These are phyloP conservation scores for Hirtodrosophila alboralis DNA, from an alignment of 2,888 invertebrate genomes.

Conservation along the genomic window DNA sequence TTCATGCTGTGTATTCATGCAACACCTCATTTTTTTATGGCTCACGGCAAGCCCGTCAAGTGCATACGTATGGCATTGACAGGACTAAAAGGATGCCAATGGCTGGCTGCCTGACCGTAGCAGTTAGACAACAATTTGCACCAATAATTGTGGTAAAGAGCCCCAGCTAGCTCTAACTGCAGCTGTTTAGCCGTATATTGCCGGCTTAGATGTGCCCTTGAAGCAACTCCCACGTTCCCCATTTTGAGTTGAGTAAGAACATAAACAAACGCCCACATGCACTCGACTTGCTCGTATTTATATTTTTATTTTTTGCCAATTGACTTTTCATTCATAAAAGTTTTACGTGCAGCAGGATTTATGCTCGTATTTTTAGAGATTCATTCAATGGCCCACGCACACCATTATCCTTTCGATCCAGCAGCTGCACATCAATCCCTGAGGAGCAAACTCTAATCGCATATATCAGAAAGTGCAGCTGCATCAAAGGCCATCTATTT, in stretches of 20 bases:
- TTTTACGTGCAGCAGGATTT: conserved; percentile 28
- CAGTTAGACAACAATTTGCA: neutral
- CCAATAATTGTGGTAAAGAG: conserved; percentile 3
- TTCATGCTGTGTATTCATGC: conserved; percentile 4
- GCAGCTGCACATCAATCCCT: too few relatives aligned
- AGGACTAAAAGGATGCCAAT: conserved; percentile 7
- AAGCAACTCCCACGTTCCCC: too few relatives aligned
- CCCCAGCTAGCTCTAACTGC: conserved; percentile 3
- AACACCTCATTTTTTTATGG: neutral
- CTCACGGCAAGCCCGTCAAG: neutral
- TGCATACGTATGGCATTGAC: conserved; percentile 10
- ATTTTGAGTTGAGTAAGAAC: conserved; percentile 19
- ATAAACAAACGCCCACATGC: conserved; percentile 75
- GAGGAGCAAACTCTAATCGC: too few relatives aligned
- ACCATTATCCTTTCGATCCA: too few relatives aligned
- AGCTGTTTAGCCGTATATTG: neutral
- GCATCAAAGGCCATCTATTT: too few relatives aligned
- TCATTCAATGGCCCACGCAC: neutral
- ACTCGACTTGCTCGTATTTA: conserved; percentile 14
- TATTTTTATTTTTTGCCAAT: conserved; percentile 11
- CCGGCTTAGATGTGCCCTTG: conserved; percentile 1
- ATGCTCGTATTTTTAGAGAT: conserved; percentile 1
- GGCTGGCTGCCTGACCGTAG: too few relatives aligned
- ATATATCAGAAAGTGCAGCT: too few relatives aligned
- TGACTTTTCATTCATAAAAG: conserved; percentile 50